Base-by-base conservation (phyloP, 1,140 invertebrate genomes). In the Antheraea mylitta region DNA sequence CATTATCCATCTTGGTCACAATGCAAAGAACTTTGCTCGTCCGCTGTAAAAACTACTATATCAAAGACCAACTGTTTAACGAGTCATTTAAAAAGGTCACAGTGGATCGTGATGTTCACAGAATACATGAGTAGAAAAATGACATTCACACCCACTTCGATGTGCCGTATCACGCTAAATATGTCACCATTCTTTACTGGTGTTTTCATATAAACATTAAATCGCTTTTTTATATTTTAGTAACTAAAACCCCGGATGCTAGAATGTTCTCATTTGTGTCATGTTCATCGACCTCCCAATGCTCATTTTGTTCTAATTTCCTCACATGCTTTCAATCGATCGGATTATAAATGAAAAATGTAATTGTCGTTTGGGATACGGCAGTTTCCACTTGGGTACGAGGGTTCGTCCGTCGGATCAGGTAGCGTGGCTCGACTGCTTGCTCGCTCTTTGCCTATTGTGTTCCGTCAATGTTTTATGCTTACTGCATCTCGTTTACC, bases 391-490 rank as follows among this genome's bases (percentile, higher is more conserved):
- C 80, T 86, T 93, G 83, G 80, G 81, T 67, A 71, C 80, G 77
- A 75, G 90, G 65, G 86, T 86, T 90, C 87, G 88, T 86, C 82
- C 87, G 86, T 90, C 83, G 76, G 83, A 87, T 81, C 89, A 92
- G 91, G 92, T 92, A 92, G 90, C 87, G 86, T 92, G 91, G 91
- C 80, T 92, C 75, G 91, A 93, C 83, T 92, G 91, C 87, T 89
- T 93, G 85, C 86, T 93, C 82, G 91, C 90, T 86, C 82, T 92
- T 73, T 92, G 88, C 79, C 87, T 93, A 22, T 86, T 93, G 79
- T 92, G 92, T 79, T 93, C 92, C 67, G 79, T 93, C 78, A 92
- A 92, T 90, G 82, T 92, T 73, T 80, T 92, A 69, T 93, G 91
- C 86, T 90, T 92, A 67, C 74, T 93, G 86, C 89, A 91, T 91